Evolutionary conservation across 2,888 invertebrate genomes (phyloP), one percentile per base, ranked within the genome.

Genomic region (Rhamphomyia laevipes): DNA sequence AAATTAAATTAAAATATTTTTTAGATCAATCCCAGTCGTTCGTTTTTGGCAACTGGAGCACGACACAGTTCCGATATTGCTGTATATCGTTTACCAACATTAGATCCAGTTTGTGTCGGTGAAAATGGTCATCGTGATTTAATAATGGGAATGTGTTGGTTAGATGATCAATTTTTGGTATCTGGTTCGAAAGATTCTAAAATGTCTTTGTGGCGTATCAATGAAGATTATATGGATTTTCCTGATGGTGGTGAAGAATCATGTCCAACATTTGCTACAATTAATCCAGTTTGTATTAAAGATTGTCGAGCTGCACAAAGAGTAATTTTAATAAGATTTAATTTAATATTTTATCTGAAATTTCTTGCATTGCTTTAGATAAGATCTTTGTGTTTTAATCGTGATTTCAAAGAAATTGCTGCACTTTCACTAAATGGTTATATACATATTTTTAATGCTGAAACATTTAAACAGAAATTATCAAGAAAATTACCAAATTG

Each of bases 81-180:
- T 13, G 82, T 96, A 48, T 80, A 80, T 63, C 61, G 86, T 60
- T 73, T 96, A 59, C 95, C 95, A n/a, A 93, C 94, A 0, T 73
- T 96, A 53, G 94, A 94, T 72, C 94, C 95, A 0, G 82, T 94
- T 3, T 92, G 90, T 71, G 87, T 95, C 12, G 94, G 94, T 0
- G 93, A 94, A 35, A 73, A 74, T 59, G 90, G 88, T 2, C 95
- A 96, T 66, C 81, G 83, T 60, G 95, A 96, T 70, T 91, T 93
- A 86, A 68, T 68, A 12, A 78, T 88, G 69, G 95, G 95, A 64
- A 83, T 93, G 81, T 88, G 88, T 56, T 96, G 95, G 95, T 71
- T 96, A 53, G 95, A 96, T 70, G 95, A 96, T 70, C 86, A 94
- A 70, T 93, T 90, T 74, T 73, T 95, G 48, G 92, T 95, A 50